These are phyloP conservation scores for Zoanthus sansibaricus DNA, from an alignment of 92 coral and sea anemone genomes.

Conservation along the genomic window DNA sequence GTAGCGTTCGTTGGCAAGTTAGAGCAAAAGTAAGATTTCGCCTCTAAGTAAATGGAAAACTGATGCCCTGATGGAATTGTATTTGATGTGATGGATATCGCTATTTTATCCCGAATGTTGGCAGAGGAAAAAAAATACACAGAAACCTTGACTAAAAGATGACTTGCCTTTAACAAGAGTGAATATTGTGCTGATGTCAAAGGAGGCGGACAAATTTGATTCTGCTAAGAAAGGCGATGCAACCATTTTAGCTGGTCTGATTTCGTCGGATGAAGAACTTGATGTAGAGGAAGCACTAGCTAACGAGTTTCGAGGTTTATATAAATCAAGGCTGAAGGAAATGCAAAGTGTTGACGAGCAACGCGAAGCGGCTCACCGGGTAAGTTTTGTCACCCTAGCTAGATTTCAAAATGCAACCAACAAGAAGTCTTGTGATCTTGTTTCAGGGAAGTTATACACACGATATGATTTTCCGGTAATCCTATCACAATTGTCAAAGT, in stretches of 20 bases:
- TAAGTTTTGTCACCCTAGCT: constrained; percentile 36
- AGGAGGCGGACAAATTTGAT: constrained; percentile 16
- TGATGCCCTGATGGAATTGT: background rate
- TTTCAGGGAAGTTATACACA: background rate
- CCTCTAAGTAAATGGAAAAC: background rate
- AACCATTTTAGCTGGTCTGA: constrained; percentile 54
- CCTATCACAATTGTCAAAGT: constrained; percentile 2
- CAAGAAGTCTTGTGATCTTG: constrained; percentile 1
- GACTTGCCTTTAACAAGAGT: background rate
- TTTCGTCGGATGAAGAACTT: constrained; percentile 73
- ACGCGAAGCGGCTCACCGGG: constrained; percentile 87
- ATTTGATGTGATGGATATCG: background rate
- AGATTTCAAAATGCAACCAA: background rate
- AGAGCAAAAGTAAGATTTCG: background rate
- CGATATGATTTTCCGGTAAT: background rate
- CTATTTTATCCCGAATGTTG: background rate
- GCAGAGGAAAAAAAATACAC: background rate
- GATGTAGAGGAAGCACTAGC: constrained; percentile 82
- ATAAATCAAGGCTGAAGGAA: constrained; percentile 79
- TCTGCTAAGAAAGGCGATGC: constrained; percentile 22
- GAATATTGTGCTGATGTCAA: constrained; percentile 29
- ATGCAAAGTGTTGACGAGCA: constrained; percentile 89
- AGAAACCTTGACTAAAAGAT: background rate
- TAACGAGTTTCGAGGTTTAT: constrained; percentile 89
- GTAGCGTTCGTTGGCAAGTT: constrained; percentile 70